phyloP scores from a whole-genome alignment of 2,888 invertebrate species.

The Nemurella pictetii region DNA sequence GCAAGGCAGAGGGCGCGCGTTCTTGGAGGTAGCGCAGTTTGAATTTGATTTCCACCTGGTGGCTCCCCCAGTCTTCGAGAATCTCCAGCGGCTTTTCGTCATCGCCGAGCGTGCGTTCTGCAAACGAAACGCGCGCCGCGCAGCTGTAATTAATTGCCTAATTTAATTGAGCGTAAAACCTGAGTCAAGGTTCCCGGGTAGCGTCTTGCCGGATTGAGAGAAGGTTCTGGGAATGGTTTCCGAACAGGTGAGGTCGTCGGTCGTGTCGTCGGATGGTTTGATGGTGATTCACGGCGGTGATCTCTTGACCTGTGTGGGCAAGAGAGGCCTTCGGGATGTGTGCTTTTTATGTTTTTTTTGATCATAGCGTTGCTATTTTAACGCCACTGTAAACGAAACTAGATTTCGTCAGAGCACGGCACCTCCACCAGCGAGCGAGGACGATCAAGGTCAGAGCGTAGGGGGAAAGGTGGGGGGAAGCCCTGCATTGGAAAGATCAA shows the following conservation, averaged over 20 bases:
- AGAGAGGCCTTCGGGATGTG: background rate
- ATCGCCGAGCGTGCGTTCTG: conserved; percentile 64
- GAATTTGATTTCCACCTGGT: conserved; percentile 58
- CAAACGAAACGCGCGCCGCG: conserved; percentile 44
- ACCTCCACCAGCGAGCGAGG: too few relatives aligned
- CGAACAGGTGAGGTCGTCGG: background rate
- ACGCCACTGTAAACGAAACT: background rate
- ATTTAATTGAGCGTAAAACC: background rate
- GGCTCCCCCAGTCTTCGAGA: conserved; percentile 60
- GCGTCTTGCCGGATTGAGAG: background rate
- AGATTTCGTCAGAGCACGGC: too few relatives aligned
- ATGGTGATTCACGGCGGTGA: background rate
- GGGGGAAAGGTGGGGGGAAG: too few relatives aligned
- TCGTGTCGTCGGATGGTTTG: background rate
- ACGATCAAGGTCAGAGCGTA: too few relatives aligned
- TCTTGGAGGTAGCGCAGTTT: conserved; percentile 59
- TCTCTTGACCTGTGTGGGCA: background rate
- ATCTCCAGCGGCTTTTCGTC: conserved; percentile 65
- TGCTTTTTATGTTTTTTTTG: background rate
- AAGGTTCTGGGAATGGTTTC: background rate
- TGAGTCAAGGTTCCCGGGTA: background rate
- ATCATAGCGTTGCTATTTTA: background rate
- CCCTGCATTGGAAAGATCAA: too few relatives aligned
- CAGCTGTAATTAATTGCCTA: conserved; percentile 8
- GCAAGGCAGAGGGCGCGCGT: conserved; percentile 44